A percentile compares a stretch with the other conserved stretches of the same genome.
Evolutionary conservation across 2,888 invertebrate genomes (phyloP).

Genomic region (Tinea semifulvella): DNA sequence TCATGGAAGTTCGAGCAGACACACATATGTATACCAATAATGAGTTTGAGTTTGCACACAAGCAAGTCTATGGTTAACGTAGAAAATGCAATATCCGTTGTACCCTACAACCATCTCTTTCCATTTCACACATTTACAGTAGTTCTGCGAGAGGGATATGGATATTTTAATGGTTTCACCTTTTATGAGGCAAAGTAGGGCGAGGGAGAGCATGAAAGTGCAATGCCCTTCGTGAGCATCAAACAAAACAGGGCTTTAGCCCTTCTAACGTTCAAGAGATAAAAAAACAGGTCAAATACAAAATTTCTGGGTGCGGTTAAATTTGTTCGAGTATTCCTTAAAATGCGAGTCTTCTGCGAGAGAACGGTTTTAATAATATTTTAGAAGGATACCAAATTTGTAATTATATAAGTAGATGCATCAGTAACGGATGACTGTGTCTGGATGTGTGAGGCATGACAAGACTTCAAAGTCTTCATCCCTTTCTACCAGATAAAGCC

Average conservation of each 20-base stretch:
- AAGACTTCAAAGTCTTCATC: too few species aligned
- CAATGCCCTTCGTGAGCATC: constrained; percentile 57
- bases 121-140: constrained; percentile 33
- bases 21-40: constrained; percentile 38
- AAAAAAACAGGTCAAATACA: constrained; percentile 52
- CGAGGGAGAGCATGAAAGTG: constrained; percentile 61
- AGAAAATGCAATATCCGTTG: constrained; percentile 9
- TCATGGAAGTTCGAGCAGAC: constrained; percentile 24
- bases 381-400: too few species aligned
- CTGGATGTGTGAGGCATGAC: too few species aligned
- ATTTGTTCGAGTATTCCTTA: too few species aligned
- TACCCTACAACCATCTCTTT: constrained; percentile 39
- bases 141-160: constrained; percentile 34
- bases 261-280: constrained; percentile 40
- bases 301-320: too few species aligned
- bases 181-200: constrained; percentile 57
- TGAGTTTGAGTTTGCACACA: constrained; percentile 47
- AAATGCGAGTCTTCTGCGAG: too few species aligned
- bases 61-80: constrained; percentile 40
- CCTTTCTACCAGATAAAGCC: too few species aligned
- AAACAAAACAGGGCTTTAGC: constrained; percentile 53
- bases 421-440: too few species aligned
- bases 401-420: too few species aligned
- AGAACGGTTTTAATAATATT: too few species aligned
- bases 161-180: constrained; percentile 41